Base-by-base conservation (phyloP, 2,113 vertebrate species). In the Ophthalmotilapia sp. region DNA sequence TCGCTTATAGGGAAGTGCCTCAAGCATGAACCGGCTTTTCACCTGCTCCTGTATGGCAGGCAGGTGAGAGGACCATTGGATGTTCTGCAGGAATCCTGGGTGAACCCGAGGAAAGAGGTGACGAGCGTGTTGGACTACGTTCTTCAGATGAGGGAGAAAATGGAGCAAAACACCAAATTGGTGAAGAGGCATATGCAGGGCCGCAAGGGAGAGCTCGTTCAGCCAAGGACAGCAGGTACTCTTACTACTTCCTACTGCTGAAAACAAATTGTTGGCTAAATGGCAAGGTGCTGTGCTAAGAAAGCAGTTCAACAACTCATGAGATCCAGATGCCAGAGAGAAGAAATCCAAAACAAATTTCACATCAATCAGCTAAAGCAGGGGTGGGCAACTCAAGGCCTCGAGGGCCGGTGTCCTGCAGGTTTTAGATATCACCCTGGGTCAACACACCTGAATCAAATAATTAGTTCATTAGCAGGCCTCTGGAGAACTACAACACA, bases 91-190 rank as follows among this genome's bases (percentile, higher is more conserved):
- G 36, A 40, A 42, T 40, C 0, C 36, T 42, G 36, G 36, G 65
- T 40, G n/a, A 4, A 2, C 6, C 31, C 2, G 1, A 36, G 9
- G 17, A n/a, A n/a, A 36, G 31, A 62, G 17, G 58, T 19, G 31
- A 62, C 31, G 31, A 42, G 0, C 0, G 12, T 42, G 19, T 40
- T 42, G 62, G 2, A 40, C 7, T 42, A 23, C 0, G 5, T 40
- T 40, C n/a, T 3, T 40, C n/a, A 40, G 7, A 15, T 70, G 36
- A 21, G 36, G 12, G n/a, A 40, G 12, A 70, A 70, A 40, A 70
- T 70, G 62, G 36, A 70, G 36, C 62, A 23, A 40, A 40, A 40
- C 5, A 70, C n/a, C 7, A 21, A 68, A 40, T 8, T 70, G 62
- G 36, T 40, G 36, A 68, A 13, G 36, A 68, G 19, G 6, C 33